These are phyloP conservation scores for Elgaria multicarinata DNA, from an alignment of 2,113 vertebrate species.

Conservation along the genomic window DNA sequence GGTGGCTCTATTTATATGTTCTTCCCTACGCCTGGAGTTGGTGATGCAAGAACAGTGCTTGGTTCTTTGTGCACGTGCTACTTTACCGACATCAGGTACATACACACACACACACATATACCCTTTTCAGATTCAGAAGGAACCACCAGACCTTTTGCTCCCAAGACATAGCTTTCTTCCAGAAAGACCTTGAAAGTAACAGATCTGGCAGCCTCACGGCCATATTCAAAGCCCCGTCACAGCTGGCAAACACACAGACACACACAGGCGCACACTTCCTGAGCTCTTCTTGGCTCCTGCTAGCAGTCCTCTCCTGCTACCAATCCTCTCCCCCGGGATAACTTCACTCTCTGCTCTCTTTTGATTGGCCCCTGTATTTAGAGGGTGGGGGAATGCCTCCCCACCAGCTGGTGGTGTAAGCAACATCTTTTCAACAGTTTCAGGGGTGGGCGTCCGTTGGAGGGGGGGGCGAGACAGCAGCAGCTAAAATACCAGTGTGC, in stretches of 20 bases:
- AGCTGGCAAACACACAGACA: neutral
- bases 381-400: neutral
- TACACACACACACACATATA: too few relatives aligned
- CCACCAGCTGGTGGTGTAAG: neutral
- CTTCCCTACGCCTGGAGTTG: neutral
- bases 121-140: neutral
- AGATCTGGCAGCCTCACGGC: neutral
- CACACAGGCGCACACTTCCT: neutral
- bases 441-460: neutral
- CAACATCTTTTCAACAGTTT: slow-evolving; percentile 1
- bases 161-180: neutral
- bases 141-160: neutral
- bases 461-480: neutral
- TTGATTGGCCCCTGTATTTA: neutral
- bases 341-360: neutral
- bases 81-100: neutral
- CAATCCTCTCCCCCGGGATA: neutral
- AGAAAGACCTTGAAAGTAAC: neutral
- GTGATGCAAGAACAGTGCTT: neutral
- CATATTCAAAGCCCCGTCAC: neutral
- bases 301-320: neutral
- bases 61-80: neutral
- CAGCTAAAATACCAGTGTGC: neutral
- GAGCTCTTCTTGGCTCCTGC: neutral
- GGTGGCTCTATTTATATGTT: neutral